Evolutionary conservation across 2,888 invertebrate species (phyloP), one percentile per base, ranked within the genome.

Genomic region (Drosophila koepferae): DNA sequence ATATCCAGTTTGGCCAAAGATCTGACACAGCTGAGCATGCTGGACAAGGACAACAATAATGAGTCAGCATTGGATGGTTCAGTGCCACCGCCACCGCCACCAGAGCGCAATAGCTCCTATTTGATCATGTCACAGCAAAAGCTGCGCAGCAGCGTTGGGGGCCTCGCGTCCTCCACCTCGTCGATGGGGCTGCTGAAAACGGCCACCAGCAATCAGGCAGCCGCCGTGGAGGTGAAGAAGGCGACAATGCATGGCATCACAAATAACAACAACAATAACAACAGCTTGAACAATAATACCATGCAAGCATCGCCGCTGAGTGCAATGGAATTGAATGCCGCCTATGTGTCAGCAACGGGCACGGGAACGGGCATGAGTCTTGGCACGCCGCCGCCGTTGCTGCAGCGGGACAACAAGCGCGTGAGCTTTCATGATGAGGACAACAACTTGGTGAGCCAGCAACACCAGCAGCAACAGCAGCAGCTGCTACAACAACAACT

Each of bases 61-160:
- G 88, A 85, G 48, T 40, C 81, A 4, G 12, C 68, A 0, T 16
- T 77, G 12, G 86, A 67, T 43, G 75, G 70, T 0, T 60, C 68
- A 7, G 87, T 86, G 43, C 92, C 92, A 12, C 95, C 96, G 60
- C 96, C 97, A 1, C 95, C 96, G 51, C 97, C 98, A 28, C 98
- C 98, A 3, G 97, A 97, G 92, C 95, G 98, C 74, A 97, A 97
- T 67, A 97, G 97, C 34, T 98, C 98, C 48, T 98, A 97, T 92
- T 95, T 97, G 5, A 95, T 97, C 36, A 97, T 97, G 97, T 96
- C 95, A 10, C 96, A 96, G 86, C 92, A 92, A 48, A 92, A 92
- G 73, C 77, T 89, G 36, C 76, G 91, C 6, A 77, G 63, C n/a
- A 80, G 74, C 38, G 67, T 68, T 0, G 71, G 63, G 6, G 64